phyloP scores from a whole-genome alignment of 2,888 invertebrate genomes.

The Pimpla rufipes region DNA sequence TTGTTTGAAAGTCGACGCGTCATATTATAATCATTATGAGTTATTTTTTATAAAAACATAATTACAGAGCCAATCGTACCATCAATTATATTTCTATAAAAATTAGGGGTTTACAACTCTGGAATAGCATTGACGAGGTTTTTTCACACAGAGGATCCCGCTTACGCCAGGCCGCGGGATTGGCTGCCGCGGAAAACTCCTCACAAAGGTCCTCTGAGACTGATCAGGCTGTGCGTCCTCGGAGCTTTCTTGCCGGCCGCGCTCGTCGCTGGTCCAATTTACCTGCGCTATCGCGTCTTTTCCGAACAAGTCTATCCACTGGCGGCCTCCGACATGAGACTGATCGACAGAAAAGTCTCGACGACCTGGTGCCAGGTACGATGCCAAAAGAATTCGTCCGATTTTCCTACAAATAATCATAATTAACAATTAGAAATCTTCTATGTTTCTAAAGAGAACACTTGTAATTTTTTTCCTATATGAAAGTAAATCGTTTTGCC shows the following conservation, averaged over 20 bases:
- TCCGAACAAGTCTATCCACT: constrained; percentile 91
- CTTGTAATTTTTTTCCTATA: too few species aligned
- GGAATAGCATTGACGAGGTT: not conserved
- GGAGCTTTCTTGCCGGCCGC: constrained; percentile 90
- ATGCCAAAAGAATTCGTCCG: not conserved
- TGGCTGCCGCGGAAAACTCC: constrained; percentile 76
- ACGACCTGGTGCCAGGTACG: constrained; percentile 93
- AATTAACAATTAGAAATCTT: too few species aligned
- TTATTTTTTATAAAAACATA: too few species aligned
- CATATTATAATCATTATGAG: too few species aligned
- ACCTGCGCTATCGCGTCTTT: constrained; percentile 90
- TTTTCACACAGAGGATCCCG: constrained; percentile 49
- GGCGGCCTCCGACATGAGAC: constrained; percentile 91
- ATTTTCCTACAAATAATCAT: not conserved
- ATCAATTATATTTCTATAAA: too few species aligned
- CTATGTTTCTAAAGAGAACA: too few species aligned
- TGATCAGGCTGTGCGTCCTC: constrained; percentile 88
- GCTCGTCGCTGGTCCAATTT: constrained; percentile 89
- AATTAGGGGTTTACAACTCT: too few species aligned
- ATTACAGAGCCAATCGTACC: too few species aligned
- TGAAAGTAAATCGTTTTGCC: too few species aligned
- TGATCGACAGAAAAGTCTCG: constrained; percentile 91
- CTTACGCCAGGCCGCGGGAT: constrained; percentile 76
- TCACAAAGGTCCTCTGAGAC: constrained; percentile 87
- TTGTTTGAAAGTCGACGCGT: too few species aligned